Evolutionary conservation across 30 jellyfish, hydroid and myxozoan genomes (phyloP).

Genomic region (Nemopilema nomurai): DNA sequence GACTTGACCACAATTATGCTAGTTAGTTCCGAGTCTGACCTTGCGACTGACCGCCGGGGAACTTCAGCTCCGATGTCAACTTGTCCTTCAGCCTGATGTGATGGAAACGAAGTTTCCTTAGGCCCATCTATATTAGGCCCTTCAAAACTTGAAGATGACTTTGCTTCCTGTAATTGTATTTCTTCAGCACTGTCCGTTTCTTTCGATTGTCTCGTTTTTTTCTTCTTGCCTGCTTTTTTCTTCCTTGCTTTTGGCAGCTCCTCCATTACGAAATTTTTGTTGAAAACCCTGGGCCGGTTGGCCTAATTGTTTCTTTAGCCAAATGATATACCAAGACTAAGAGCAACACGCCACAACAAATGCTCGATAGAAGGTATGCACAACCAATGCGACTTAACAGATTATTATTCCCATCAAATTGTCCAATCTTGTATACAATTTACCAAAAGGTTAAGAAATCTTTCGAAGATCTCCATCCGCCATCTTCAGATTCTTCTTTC

Average conservation of each 20-base stretch:
- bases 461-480: neutral
- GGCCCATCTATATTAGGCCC: neutral
- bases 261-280: neutral
- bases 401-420: neutral
- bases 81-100: neutral
- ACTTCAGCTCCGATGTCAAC: neutral
- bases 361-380: no score
- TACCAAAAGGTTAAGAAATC: neutral
- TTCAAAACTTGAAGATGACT: constrained; percentile 15
- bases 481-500: neutral
- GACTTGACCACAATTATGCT: constrained; percentile 51
- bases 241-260: neutral
- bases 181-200: neutral
- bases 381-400: neutral
- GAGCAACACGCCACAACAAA: no score
- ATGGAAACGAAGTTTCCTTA: constrained; percentile 23
- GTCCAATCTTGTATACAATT: neutral
- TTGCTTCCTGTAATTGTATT: constrained; percentile 9
- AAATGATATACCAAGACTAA: neutral
- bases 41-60: constrained; percentile 20
- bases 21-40: constrained; percentile 60
- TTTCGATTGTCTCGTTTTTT: neutral
- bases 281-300: no score
- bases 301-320: neutral
- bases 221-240: neutral